Conservation (phyloP, 2,113 vertebrate genomes). For the Pelodiscus sinensis region DNA sequence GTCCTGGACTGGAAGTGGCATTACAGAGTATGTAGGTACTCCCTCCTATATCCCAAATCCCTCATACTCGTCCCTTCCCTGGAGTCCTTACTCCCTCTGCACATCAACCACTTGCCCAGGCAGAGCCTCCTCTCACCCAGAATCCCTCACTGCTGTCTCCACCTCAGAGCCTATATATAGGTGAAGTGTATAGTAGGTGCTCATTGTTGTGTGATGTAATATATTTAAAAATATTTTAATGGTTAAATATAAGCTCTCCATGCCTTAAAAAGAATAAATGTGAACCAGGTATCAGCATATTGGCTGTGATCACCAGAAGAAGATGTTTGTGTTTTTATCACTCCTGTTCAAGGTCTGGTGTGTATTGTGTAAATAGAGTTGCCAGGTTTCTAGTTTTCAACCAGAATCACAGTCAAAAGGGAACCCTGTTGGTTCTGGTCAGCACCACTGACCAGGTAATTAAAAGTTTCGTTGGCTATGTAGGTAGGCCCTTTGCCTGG, state of each 20-base stretch:
- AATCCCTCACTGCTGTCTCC: too few relatives aligned
- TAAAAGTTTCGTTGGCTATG: too few relatives aligned
- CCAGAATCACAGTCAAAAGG: too few relatives aligned
- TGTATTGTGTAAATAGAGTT: neutral
- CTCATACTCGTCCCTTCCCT: too few relatives aligned
- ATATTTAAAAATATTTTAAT: neutral
- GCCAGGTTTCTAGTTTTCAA: too few relatives aligned
- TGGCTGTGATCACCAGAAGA: neutral
- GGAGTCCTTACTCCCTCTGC: too few relatives aligned
- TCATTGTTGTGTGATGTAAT: neutral
- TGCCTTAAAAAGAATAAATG: neutral
- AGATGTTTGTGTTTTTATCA: neutral
- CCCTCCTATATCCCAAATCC: too few relatives aligned
- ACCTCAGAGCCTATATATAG: neutral
- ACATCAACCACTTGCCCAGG: too few relatives aligned
- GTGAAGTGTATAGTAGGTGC: neutral
- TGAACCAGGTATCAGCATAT: neutral
- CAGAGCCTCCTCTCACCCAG: too few relatives aligned
- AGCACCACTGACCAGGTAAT: too few relatives aligned
- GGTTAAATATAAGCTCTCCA: neutral
- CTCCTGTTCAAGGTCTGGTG: neutral
- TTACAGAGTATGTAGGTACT: neutral
- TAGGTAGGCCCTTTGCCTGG: too few relatives aligned
- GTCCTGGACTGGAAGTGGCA: neutral
- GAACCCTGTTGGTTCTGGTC: too few relatives aligned